Conservation (phyloP, 2,888 invertebrate genomes). For the Himalopsyche tibetana region DNA sequence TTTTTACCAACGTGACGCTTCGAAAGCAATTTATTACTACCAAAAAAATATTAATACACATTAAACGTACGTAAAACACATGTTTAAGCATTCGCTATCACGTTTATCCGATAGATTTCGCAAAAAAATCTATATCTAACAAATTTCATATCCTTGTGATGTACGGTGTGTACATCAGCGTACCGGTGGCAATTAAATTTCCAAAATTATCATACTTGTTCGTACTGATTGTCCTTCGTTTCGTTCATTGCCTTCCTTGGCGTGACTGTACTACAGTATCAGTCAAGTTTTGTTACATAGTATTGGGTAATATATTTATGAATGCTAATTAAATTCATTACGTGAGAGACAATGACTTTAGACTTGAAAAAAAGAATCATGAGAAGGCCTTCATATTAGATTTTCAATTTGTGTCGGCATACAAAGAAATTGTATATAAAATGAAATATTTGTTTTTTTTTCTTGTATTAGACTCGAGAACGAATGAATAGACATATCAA, state of each 20-base stretch:
- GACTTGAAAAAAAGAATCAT: background rate
- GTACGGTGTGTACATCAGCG: background rate
- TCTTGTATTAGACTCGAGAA: too few relatives aligned
- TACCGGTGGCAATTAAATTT: slow-evolving; percentile 24
- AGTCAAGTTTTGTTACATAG: background rate
- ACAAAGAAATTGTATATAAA: too few relatives aligned
- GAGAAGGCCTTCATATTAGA: background rate
- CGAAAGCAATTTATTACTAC: slow-evolving; percentile 12
- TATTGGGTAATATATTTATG: slow-evolving; percentile 15
- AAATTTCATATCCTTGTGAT: background rate
- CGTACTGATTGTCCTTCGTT: slow-evolving; percentile 9
- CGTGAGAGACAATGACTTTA: slow-evolving; percentile 7
- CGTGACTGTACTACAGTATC: slow-evolving; percentile 22
- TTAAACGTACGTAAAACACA: slow-evolving; percentile 42
- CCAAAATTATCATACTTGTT: slow-evolving; percentile 24
- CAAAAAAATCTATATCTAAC: background rate
- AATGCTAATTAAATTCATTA: slow-evolving; percentile 39
- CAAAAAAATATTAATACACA: slow-evolving; percentile 38
- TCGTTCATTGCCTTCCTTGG: background rate
- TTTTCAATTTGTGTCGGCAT: too few relatives aligned
- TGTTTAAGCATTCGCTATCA: slow-evolving; percentile 11
- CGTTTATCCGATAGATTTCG: slow-evolving; percentile 22
- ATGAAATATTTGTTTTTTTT: too few relatives aligned
- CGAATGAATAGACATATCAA: too few relatives aligned
- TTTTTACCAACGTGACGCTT: slow-evolving; percentile 19